Evolutionary conservation across 35 echinoderm and acorn worm species (phyloP).

Genomic region (Strongylocentrotus purpuratus): DNA sequence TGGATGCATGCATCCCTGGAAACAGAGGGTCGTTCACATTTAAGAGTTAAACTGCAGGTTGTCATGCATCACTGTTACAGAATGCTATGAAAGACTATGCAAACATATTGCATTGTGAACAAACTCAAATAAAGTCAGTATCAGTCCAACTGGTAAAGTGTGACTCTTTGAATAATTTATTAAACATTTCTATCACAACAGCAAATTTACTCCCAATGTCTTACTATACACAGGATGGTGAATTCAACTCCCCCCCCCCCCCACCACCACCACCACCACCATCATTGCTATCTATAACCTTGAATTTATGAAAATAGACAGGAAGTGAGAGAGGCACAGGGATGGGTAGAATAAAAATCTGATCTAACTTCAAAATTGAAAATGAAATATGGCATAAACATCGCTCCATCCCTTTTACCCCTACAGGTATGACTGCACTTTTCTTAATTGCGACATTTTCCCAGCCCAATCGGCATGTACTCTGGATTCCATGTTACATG

Average conservation of each 20-base stretch:
- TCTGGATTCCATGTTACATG: background rate
- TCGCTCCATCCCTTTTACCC: background rate
- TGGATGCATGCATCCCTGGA: background rate
- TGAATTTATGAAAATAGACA: background rate
- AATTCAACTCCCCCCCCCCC: too few species aligned
- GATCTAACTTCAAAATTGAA: background rate
- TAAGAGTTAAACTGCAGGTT: background rate
- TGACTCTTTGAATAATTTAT: background rate
- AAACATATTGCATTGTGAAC: background rate
- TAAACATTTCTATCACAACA: background rate
- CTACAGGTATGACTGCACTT: background rate
- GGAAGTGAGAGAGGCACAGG: background rate
- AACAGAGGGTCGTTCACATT: background rate
- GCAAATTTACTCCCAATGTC: background rate
- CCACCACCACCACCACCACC: too few species aligned
- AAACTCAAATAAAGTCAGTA: background rate
- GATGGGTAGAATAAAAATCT: background rate
- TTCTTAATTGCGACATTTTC: constrained; percentile 15
- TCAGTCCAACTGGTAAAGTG: background rate
- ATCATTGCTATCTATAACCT: too few species aligned
- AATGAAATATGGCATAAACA: background rate
- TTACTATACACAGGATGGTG: background rate
- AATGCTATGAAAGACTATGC: background rate
- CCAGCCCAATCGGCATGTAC: background rate
- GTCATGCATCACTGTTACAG: background rate